These are phyloP conservation scores for Eueremaeus valkanovi DNA, from an alignment of 2,888 invertebrate species.

Conservation along the genomic window DNA sequence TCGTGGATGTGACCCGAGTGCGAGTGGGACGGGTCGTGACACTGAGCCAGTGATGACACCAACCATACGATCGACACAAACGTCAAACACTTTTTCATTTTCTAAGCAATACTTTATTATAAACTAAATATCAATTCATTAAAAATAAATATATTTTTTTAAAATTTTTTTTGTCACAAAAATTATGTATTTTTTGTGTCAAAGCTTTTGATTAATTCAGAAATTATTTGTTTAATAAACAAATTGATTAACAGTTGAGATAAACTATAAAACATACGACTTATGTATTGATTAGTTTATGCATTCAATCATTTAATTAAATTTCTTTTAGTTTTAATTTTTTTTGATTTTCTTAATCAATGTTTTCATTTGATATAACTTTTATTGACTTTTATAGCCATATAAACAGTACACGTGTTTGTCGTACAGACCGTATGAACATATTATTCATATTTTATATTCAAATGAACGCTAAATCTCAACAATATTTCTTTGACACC, in stretches of 20 bases:
- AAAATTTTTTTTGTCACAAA: too few relatives aligned
- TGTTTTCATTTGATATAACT: background rate
- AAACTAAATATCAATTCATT: too few relatives aligned
- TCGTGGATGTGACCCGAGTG: constrained; percentile 38
- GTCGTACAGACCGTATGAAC: background rate
- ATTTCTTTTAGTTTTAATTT: too few relatives aligned
- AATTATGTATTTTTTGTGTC: too few relatives aligned
- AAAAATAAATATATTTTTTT: too few relatives aligned
- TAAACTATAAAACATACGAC: too few relatives aligned
- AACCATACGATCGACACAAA: background rate
- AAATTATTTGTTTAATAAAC: too few relatives aligned
- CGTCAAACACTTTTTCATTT: background rate
- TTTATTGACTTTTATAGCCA: background rate
- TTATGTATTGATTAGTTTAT: too few relatives aligned
- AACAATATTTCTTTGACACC: background rate
- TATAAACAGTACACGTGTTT: constrained; percentile 8
- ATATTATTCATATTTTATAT: background rate
- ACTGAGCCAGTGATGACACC: background rate
- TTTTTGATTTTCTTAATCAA: too few relatives aligned
- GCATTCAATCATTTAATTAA: too few relatives aligned
- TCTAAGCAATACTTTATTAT: background rate
- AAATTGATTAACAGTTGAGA: too few relatives aligned
- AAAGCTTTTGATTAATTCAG: too few relatives aligned
- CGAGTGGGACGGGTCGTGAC: background rate
- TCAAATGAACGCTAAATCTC: background rate